A percentile compares a stretch with the other conserved stretches of the same genome.
Evolutionary conservation across 2,797 vertebrate species (phyloP).

Genomic region (Squalus acanthias): DNA sequence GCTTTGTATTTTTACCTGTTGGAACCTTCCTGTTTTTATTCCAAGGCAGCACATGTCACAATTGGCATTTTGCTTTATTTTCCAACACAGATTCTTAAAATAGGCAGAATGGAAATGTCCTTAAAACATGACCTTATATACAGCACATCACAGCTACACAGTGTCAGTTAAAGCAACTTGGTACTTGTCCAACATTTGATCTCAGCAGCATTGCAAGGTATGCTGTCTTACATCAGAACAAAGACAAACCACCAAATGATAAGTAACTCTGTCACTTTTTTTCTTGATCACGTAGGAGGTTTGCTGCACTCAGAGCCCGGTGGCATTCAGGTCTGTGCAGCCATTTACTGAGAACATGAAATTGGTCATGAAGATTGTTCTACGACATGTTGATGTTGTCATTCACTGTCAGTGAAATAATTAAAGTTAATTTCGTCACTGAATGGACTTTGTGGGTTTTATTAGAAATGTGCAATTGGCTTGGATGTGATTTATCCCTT

Average conservation of each 20-base stretch:
- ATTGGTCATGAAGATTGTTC: neutral
- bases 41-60: neutral
- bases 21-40: neutral
- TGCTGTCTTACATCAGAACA: neutral
- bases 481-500: neutral
- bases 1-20: neutral
- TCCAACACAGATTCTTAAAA: conserved; percentile 28
- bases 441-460: neutral
- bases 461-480: neutral
- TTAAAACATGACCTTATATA: conserved; percentile 32
- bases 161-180: neutral
- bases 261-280: neutral
- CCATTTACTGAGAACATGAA: neutral
- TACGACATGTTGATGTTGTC: neutral
- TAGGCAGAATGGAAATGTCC: conserved; percentile 29
- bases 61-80: neutral
- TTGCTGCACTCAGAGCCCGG: neutral
- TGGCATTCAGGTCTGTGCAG: neutral
- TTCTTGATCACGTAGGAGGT: neutral
- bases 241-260: neutral
- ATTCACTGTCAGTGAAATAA: neutral
- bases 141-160: neutral
- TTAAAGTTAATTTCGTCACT: too few species aligned
- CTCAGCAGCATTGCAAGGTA: neutral
- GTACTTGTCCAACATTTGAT: neutral